phyloP scores from a whole-genome alignment of 2,113 vertebrate genomes.

The Scomber scombrus region DNA sequence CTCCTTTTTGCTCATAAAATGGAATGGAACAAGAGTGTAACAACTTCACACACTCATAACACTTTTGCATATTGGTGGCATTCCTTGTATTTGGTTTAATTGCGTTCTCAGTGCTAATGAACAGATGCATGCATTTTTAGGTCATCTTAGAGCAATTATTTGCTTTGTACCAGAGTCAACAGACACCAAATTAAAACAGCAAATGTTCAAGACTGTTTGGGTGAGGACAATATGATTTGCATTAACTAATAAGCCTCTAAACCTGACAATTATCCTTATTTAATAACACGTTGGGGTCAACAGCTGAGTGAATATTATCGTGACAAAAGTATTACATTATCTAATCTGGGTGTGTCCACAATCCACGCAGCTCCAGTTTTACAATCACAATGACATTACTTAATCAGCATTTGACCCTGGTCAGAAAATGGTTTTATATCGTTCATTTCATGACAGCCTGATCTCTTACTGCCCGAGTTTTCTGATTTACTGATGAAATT shows the following conservation, averaged over 20 bases:
- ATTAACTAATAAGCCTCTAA: background rate
- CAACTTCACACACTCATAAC: background rate
- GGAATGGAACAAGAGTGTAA: slow-evolving; percentile 21
- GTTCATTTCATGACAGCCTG: slow-evolving; percentile 16
- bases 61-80: background rate
- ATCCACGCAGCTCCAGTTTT: background rate
- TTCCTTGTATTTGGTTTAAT: slow-evolving; percentile 15
- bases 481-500: slow-evolving; percentile 31
- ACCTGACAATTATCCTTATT: background rate
- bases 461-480: slow-evolving; percentile 5
- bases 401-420: slow-evolving; percentile 19
- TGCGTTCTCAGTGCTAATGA: background rate
- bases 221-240: slow-evolving; percentile 23
- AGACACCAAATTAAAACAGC: background rate
- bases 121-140: background rate
- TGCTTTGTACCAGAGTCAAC: background rate
- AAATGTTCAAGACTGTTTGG: background rate
- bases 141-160: background rate
- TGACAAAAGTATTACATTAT: background rate
- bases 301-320: background rate
- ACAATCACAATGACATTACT: slow-evolving; percentile 17
- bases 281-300: slow-evolving; percentile 5
- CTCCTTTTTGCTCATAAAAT: slow-evolving; percentile 18
- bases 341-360: slow-evolving; percentile 44
- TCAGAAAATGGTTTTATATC: slow-evolving; percentile 12